Evolutionary conservation across 2,797 vertebrate genomes (phyloP), one percentile per base, ranked within the genome.

Genomic region (Melanogrammus aeglefinus): DNA sequence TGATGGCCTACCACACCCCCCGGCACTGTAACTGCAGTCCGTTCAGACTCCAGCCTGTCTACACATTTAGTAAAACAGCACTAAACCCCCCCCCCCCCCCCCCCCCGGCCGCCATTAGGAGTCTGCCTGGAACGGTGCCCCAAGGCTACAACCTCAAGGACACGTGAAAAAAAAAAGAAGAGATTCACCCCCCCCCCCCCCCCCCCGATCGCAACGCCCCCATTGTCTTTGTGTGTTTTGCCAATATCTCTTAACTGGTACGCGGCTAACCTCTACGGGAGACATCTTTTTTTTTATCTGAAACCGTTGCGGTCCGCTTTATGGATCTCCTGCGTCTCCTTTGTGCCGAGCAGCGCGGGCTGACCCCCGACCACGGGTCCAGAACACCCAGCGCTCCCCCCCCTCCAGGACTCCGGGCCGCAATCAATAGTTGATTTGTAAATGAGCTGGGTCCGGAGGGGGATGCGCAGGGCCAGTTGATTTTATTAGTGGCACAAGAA

Each of bases 361-460:
- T 57, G 47, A 57, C 47, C 47, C 47, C n/a, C 3, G n/a, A 14
- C 29, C 63, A n/a, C 14, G 5, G 57, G 39, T 33, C 73, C 31
- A 77, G 57, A 79, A 39, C 75, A 70, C 9, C 29, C 39, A 73
- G 27, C 36, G 47, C 21, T 18, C 31, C 66, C 2, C 35, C 75
- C 18, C 76, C 79, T 70, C 44, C 0, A 44, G 82, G 80, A 76
- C 6, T 16, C 18, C 3, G 29, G 29, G 41, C 70, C 41, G 77
- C 36, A 66, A 90, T 90, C 85, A 72, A 87, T 86, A 83, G 82
- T 35, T 80, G 82, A 90, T 89, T 75, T 47, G 81, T 79, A 76
- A 89, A 88, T 78, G 80, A 82, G 77, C 80, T 78, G 76, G 41
- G 47, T 63, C 35, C 29, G 6, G 73, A 1, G 72, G 73, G 66